Conservation (phyloP, 1,140 invertebrate genomes). For the Drosophila ercepeae region DNA sequence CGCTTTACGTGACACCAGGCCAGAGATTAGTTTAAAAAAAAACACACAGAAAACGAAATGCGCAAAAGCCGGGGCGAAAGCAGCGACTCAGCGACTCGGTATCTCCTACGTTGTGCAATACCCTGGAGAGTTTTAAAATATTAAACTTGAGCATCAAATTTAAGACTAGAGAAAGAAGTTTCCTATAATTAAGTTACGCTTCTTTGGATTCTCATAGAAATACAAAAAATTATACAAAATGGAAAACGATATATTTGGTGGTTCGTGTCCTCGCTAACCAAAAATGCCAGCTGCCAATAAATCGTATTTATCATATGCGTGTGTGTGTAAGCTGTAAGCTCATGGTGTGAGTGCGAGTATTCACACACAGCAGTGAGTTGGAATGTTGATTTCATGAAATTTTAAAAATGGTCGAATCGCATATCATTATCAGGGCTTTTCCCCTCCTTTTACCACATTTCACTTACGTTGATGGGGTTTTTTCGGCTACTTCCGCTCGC, state of each 20-base stretch:
- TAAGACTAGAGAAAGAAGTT: background rate
- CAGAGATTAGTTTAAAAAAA: slow-evolving; percentile 63
- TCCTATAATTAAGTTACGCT: background rate
- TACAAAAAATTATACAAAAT: background rate
- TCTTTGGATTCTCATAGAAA: background rate
- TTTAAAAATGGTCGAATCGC: slow-evolving; percentile 79
- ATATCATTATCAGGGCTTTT: slow-evolving; percentile 68
- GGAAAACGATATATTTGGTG: background rate
- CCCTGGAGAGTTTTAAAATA: background rate
- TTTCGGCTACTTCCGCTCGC: slow-evolving; percentile 32
- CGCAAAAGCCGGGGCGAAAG: background rate
- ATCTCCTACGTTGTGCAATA: background rate
- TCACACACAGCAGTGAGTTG: slow-evolving; percentile 61
- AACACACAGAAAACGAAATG: slow-evolving; percentile 17
- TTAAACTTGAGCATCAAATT: background rate
- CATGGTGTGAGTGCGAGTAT: background rate
- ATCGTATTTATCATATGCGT: background rate
- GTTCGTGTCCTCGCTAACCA: background rate
- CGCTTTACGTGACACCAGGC: slow-evolving; percentile 65
- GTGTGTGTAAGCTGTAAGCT: background rate
- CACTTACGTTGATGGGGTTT: slow-evolving; percentile 60
- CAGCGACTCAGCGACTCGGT: background rate
- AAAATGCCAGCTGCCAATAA: background rate
- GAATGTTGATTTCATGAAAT: slow-evolving; percentile 81
- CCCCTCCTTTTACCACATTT: slow-evolving; percentile 18